These are phyloP conservation scores for Coreoperca whiteheadi DNA, from an alignment of 2,113 vertebrate species.

Conservation along the genomic window DNA sequence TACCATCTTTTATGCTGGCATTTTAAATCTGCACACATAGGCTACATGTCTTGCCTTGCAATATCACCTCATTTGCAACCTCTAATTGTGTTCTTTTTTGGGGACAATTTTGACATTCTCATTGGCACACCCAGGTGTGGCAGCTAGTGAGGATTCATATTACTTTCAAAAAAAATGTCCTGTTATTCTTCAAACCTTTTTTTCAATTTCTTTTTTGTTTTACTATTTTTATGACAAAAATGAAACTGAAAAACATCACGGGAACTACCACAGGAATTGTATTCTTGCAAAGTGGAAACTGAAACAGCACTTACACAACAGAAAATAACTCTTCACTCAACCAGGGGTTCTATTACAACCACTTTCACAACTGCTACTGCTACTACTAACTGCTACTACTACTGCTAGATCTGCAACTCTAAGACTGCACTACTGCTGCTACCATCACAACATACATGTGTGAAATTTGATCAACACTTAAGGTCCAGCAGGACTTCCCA, in stretches of 20 bases:
- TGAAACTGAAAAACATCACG: conserved; percentile 3
- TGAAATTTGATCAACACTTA: neutral
- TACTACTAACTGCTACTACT: neutral
- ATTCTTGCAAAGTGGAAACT: conserved; percentile 16
- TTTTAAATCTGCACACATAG: conserved; percentile 50
- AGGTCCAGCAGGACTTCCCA: neutral
- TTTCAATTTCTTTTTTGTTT: neutral
- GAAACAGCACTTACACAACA: conserved; percentile 4
- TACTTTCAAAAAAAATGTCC: conserved; percentile 1
- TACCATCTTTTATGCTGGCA: conserved; percentile 18
- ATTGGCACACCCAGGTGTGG: conserved; percentile 11
- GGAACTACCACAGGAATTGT: conserved; percentile 23
- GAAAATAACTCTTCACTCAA: neutral
- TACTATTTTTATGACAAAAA: neutral
- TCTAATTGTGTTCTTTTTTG: neutral
- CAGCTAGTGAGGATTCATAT: neutral
- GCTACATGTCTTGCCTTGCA: conserved; percentile 25
- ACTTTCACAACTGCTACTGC: too few species aligned
- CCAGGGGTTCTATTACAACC: neutral
- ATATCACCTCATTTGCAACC: conserved; percentile 22
- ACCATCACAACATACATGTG: neutral
- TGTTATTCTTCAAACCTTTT: neutral
- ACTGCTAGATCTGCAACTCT: neutral
- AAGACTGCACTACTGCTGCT: neutral
- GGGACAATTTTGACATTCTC: neutral